Conservation (phyloP, 2,797 vertebrate genomes). For the Falco berigora region DNA sequence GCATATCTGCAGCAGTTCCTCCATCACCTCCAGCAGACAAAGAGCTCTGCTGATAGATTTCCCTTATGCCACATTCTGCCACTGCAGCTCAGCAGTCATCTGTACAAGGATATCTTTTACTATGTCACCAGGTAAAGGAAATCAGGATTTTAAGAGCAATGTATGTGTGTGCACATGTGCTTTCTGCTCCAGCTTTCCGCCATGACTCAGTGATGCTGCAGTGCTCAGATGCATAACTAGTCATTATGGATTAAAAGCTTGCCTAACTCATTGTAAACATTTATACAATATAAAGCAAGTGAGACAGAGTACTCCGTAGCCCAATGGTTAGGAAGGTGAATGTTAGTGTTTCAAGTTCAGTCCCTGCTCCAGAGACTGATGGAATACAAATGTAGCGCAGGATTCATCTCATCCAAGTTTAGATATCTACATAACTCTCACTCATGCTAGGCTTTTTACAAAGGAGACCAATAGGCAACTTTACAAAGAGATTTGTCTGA, state of each 20-base stretch:
- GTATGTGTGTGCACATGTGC: neutral
- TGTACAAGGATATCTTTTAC: neutral
- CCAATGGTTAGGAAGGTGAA: neutral
- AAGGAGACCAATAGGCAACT: neutral
- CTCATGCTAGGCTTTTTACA: neutral
- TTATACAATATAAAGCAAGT: neutral
- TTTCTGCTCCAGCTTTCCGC: neutral
- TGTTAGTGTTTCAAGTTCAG: neutral
- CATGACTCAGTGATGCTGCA: fast-evolving
- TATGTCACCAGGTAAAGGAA: neutral
- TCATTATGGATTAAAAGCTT: neutral
- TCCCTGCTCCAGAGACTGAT: neutral
- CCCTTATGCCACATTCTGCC: neutral
- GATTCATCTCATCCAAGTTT: neutral
- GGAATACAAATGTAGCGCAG: neutral
- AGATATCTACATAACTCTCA: neutral
- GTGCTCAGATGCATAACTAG: neutral
- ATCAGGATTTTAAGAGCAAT: neutral
- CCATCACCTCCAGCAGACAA: neutral
- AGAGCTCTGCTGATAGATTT: neutral
- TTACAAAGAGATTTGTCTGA: neutral
- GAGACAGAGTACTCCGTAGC: neutral
- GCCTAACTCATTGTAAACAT: neutral
- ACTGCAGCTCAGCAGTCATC: neutral
- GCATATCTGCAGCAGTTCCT: neutral